Evolutionary conservation across 92 coral and sea anemone genomes (phyloP), one percentile per base, ranked within the genome.

Genomic region (Umimayanthus kanabou): DNA sequence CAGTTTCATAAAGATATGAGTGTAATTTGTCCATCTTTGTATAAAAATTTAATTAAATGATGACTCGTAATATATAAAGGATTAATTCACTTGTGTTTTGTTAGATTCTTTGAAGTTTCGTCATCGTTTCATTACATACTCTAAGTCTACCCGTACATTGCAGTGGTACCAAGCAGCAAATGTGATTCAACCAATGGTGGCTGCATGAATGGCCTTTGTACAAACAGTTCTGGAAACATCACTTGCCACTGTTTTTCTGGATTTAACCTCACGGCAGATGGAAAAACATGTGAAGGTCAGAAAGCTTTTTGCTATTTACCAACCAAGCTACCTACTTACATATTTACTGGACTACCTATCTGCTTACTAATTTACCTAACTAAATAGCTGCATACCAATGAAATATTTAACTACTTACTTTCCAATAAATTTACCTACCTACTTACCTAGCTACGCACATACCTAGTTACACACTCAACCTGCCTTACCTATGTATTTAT

Each of bases 211-310:
- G 80, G 87, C 33, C 78, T 33, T 8, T 94, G 96, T 53, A 91
- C 93, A 8, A 94, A 94, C 89, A 53, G 88, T 42, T 78, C 93
- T 26, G 95, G 98, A 14, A 25, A 50, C 42, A 50, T 93, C 71
- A 88, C 89, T 40, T 94, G 98, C 40, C 89, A 84, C 39, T 94
- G 98, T 73, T 53, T 49, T 14, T 22, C 50, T 10, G 98, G 98
- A n/a, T 93, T 80, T 82, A 91, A 89, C 53, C 94, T 94, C n/a
- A 71, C 93, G 39, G 53, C 50, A 49, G 92, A 89, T 67, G 87
- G 79, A 29, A 93, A 93, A 83, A 87, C 81, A 0, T 94, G 98
- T 80, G 8, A 75, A 89, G 98, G 98, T 94, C 67, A 89, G 69
- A 20, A 20, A 0, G 25, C 7, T 22, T 61, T 61, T 61, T 61